These are phyloP conservation scores for Cephus nigrinus DNA, from an alignment of 2,888 invertebrate species.

Conservation along the genomic window DNA sequence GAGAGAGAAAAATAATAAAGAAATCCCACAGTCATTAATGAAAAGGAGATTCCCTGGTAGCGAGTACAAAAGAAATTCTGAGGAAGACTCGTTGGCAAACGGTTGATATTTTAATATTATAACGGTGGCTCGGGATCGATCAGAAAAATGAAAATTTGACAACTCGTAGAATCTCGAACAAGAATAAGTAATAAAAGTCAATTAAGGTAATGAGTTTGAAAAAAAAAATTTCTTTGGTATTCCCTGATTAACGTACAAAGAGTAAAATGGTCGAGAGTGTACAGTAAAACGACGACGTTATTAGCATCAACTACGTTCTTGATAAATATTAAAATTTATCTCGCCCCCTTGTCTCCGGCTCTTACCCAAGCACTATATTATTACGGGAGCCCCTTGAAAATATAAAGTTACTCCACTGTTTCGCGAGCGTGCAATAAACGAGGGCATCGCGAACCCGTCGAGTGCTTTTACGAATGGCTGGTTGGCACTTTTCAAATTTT, in stretches of 20 bases:
- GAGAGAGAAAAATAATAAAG: not conserved
- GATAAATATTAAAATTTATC: slow-evolving; percentile 33
- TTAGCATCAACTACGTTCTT: not conserved
- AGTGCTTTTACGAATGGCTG: slow-evolving; percentile 22
- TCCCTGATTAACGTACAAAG: not conserved
- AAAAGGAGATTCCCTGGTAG: not conserved
- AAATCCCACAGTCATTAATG: not conserved
- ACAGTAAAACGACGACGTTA: not conserved
- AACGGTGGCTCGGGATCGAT: not conserved
- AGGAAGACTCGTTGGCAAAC: not conserved
- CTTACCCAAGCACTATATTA: slow-evolving; percentile 2
- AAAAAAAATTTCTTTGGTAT: not conserved
- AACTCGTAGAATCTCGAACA: not conserved
- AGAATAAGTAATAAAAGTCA: not conserved
- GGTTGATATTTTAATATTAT: not conserved
- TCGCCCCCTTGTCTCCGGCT: slow-evolving; percentile 10
- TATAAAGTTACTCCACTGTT: slow-evolving; percentile 27
- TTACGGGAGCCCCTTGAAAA: slow-evolving; percentile 17
- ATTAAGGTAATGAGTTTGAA: not conserved
- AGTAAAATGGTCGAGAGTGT: not conserved
- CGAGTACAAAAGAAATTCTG: not conserved
- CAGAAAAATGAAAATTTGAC: not conserved
- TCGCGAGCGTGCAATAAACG: not conserved
- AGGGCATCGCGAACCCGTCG: not conserved
- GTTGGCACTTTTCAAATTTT: not conserved